Evolutionary conservation across 2,888 invertebrate genomes (phyloP).

Genomic region (Bugulina stolonifera): DNA sequence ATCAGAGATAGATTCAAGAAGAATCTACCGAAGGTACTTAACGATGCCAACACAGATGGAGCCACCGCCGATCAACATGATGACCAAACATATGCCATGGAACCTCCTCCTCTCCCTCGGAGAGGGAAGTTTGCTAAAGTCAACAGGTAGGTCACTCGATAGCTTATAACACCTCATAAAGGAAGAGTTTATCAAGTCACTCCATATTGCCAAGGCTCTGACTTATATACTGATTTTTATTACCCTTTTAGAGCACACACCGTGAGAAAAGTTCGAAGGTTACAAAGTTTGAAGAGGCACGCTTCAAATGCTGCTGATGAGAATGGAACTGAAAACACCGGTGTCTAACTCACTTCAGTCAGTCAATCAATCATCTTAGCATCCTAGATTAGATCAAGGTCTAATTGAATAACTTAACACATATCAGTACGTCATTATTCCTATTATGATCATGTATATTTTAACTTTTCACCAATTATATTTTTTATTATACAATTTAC

Average conservation of each 20-base stretch:
- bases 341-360: neutral
- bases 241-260: slow-evolving; percentile 13
- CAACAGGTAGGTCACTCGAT: slow-evolving; percentile 15
- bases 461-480: too few relatives aligned
- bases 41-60: slow-evolving; percentile 4
- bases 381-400: too few relatives aligned
- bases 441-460: too few relatives aligned
- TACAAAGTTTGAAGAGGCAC: slow-evolving; percentile 20
- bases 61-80: neutral
- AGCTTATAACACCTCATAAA: too few relatives aligned
- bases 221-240: too few relatives aligned
- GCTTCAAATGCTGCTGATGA: neutral
- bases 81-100: neutral
- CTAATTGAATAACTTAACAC: too few relatives aligned
- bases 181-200: too few relatives aligned
- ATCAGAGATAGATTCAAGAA: slow-evolving; percentile 25
- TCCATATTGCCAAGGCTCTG: too few relatives aligned
- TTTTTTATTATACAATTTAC: too few relatives aligned
- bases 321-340: neutral
- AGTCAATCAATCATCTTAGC: too few relatives aligned
- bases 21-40: slow-evolving; percentile 13
- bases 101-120: slow-evolving; percentile 1
- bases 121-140: slow-evolving; percentile 24
- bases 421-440: too few relatives aligned
- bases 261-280: neutral